Base-by-base conservation (phyloP, 2,888 invertebrate species). In the Mechanitis messenoides region DNA sequence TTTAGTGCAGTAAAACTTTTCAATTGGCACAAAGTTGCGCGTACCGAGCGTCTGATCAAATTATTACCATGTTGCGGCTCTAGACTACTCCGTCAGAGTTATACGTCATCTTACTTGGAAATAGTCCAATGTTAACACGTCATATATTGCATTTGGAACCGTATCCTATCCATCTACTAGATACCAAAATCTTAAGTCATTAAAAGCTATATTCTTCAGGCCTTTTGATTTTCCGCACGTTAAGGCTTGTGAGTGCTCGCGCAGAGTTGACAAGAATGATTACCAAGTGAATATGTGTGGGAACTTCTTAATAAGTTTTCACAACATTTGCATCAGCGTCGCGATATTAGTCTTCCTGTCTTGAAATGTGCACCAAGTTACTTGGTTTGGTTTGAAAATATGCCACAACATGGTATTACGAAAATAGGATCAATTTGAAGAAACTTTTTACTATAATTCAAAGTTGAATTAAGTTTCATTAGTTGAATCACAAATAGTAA, bases 271-370 rank as follows among this genome's bases (percentile, higher is more conserved):
- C 85, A 83, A 79, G 79, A 83, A 84, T 85, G 80, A 87, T 87
- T 86, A 85, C 78, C 73, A 54, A 62, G 63, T 63, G 75, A 77
- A 72, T 76, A 69, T 76, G 73, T 83, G 78, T 79, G 76, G 76
- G 74, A 85, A 86, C 76, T 88, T 86, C 84, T 81, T 86, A 86
- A 87, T 85, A 87, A 84, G 84, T 84, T 81, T 76, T 84, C 81
- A 82, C 77, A 80, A 83, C 81, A 85, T 88, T 88, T 86, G 83
- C 84, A 85, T 85, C 80, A 74, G 62, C 64, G 38, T 66, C 62
- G 65, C 62, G 59, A 64, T 61, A 62, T 68, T 66, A 69, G 68
- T 66, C 63, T 67, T 66, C 63, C 64, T 61, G 57, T 57, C 55
- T 65, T 68, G 67, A 65, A 70, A 72, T 65, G 58, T 69, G 70